phyloP scores from a whole-genome alignment of 2,113 vertebrate genomes.

The Paratilapia polleni region DNA sequence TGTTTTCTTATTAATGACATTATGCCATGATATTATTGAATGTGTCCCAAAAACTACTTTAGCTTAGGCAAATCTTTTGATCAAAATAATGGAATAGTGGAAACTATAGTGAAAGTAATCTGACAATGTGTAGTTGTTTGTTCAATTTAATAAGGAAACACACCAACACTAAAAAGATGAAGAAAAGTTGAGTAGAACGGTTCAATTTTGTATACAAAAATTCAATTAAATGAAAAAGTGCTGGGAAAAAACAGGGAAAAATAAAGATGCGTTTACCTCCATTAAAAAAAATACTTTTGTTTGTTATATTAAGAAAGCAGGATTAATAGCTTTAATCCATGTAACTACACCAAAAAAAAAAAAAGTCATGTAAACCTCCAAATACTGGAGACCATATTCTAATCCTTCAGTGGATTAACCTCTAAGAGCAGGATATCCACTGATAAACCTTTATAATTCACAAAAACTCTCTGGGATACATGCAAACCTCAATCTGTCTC shows the following conservation, averaged over 20 bases:
- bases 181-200: background rate
- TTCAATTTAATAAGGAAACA: background rate
- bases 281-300: background rate
- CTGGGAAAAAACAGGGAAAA: background rate
- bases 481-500: conserved; percentile 70
- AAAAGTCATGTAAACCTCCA: conserved; percentile 27
- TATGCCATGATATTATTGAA: too few relatives aligned
- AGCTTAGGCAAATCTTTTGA: background rate
- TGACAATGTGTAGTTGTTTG: background rate
- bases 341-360: conserved; percentile 5
- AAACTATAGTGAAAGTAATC: background rate
- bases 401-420: conserved; percentile 73
- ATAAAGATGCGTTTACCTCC: background rate
- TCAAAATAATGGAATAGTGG: background rate
- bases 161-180: background rate
- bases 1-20: too few relatives aligned
- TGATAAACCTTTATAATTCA: conserved; percentile 74
- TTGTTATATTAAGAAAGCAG: background rate
- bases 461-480: conserved; percentile 59
- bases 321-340: conserved; percentile 3
- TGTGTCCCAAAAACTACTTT: background rate
- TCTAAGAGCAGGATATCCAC: conserved; percentile 68
- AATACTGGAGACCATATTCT: conserved; percentile 43
- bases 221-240: background rate
- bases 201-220: background rate